Evolutionary conservation across 30 jellyfish, hydroid and myxozoan genomes (phyloP).

Genomic region (Turritopsis dohrnii): DNA sequence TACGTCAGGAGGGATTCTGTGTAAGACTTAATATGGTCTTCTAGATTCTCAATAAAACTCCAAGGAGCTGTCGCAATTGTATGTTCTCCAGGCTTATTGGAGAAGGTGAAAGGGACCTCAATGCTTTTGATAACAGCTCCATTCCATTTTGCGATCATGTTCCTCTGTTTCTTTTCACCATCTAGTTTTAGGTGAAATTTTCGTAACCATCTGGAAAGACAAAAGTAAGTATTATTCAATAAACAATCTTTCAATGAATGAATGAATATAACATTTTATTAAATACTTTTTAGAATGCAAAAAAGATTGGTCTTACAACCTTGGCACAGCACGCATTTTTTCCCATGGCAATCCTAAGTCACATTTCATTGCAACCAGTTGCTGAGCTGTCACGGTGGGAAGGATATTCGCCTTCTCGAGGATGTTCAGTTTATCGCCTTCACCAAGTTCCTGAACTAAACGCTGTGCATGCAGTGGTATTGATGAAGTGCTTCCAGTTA

Average conservation of each 20-base stretch:
- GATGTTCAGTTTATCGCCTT: too few relatives aligned
- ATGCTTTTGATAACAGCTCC: not conserved
- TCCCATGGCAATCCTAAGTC: not conserved
- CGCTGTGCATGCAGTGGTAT: too few relatives aligned
- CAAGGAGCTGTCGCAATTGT: not conserved
- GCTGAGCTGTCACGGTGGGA: not conserved
- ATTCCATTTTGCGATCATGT: not conserved
- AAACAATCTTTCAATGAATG: not conserved
- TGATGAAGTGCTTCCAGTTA: too few relatives aligned
- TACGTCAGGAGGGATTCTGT: too few relatives aligned
- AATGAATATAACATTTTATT: too few relatives aligned
- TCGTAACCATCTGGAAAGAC: not conserved
- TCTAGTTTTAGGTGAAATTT: too few relatives aligned
- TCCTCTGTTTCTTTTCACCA: not conserved
- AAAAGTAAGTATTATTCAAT: not conserved
- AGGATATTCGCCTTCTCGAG: not conserved
- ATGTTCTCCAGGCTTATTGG: not conserved
- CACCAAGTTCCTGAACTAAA: too few relatives aligned
- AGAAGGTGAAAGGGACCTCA: not conserved
- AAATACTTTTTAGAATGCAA: not conserved
- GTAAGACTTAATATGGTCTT: too few relatives aligned
- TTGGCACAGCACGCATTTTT: not conserved
- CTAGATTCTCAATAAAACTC: too few relatives aligned
- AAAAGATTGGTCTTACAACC: not conserved
- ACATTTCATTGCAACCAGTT: not conserved